These are phyloP conservation scores for Takifugu ocellatus DNA, from an alignment of 2,797 vertebrate species.

Conservation along the genomic window DNA sequence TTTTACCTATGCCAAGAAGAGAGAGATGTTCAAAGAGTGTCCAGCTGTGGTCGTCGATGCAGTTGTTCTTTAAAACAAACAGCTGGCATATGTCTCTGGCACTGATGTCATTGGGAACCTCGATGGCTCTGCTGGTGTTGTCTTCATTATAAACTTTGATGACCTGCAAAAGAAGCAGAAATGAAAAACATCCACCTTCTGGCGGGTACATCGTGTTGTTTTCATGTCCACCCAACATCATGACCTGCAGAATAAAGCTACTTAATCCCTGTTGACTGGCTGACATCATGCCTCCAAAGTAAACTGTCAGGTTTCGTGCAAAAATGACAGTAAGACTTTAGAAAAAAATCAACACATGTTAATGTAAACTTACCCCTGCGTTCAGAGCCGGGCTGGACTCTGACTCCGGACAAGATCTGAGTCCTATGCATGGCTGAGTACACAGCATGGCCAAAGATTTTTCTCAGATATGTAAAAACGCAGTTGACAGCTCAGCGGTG, in stretches of 20 bases:
- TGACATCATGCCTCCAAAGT: not conserved
- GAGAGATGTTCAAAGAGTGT: constrained; percentile 90
- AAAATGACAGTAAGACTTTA: constrained; percentile 16
- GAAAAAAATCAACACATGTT: constrained; percentile 23
- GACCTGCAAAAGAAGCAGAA: constrained; percentile 75
- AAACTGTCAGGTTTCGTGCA: constrained; percentile 12
- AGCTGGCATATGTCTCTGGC: constrained; percentile 92
- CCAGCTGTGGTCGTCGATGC: constrained; percentile 95
- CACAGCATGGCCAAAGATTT: constrained; percentile 69
- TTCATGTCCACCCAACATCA: constrained; percentile 10
- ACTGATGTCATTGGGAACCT: constrained; percentile 90
- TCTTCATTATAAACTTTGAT: constrained; percentile 97
- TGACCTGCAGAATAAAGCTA: constrained; percentile 13
- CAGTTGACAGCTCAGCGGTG: constrained; percentile 40
- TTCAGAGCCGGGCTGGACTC: constrained; percentile 53
- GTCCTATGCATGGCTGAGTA: constrained; percentile 66
- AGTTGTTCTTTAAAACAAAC: constrained; percentile 92
- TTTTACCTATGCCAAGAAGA: constrained; percentile 86
- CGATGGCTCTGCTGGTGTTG: constrained; percentile 89
- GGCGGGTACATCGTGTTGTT: not conserved
- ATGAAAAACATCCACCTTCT: not conserved
- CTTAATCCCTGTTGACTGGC: not conserved
- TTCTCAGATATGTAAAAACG: constrained; percentile 55
- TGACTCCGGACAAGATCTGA: constrained; percentile 62
- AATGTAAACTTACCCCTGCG: constrained; percentile 67